Base-by-base conservation (phyloP, 2,797 vertebrate genomes). In the Gambelia wislizenii region DNA sequence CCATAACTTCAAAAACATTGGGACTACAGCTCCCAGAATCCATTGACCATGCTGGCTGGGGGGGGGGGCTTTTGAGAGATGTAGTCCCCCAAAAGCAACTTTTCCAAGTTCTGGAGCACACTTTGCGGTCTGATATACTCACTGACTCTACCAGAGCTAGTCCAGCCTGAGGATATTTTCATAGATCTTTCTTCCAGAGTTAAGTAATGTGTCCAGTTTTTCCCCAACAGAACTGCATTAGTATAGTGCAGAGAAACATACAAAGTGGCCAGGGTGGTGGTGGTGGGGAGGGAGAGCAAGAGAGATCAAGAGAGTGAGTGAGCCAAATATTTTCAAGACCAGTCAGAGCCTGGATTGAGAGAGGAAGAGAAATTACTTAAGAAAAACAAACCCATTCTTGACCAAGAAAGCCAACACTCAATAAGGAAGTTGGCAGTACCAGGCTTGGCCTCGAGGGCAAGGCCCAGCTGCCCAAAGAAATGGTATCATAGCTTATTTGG, bases 341-440 rank as follows among this genome's bases (percentile, higher is more conserved):
- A 93, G 89, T 86, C 91, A 92, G 94, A 92, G 92, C 90, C 67
- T 87, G 93, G 95, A 96, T 88, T 94, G 70, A 0, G 87, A 0
- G 81, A 56, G 91, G 89, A 54, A 92, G 79, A 92, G 76, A 90
- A 95, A 93, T 96, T 94, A 86, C 3, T 5, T 86, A 95, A 96
- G 89, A 91, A 94, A 93, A 96, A 92, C 87, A 94, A 96, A 93
- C 82, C 86, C 47, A n/a, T 77, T 91, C 93, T 93, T 89, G 78
- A 96, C 94, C 96, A 96, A 96, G 92, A 95, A 94, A 96, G 85
- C 91, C 90, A 93, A 89, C 89, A 30, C 92, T 90, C 76, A 1
- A 70, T 87, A 90, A 97, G 95, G 96, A 97, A 97, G 91, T 85
- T 92, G 91, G 82, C 78, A 94, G 93, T 96, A 95, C 95, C 96